These are phyloP conservation scores for Cepaea nemoralis DNA, from an alignment of 1,140 invertebrate genomes.

Conservation along the genomic window DNA sequence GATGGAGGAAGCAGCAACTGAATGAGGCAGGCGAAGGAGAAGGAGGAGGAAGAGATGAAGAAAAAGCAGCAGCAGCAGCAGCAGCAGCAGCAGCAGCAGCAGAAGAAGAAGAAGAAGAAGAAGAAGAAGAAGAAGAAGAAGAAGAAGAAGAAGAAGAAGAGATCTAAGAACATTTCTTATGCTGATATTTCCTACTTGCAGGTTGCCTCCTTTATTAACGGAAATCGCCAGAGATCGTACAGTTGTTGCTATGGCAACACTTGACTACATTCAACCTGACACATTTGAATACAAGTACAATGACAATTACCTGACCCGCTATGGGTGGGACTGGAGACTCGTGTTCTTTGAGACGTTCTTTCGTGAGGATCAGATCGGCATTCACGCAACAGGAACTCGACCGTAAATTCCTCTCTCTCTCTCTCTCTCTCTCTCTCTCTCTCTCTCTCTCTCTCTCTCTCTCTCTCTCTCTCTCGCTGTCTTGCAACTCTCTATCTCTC, in stretches of 20 bases:
- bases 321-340: constrained; percentile 64
- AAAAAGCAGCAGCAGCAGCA: too few species aligned
- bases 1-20: too few species aligned
- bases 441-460: neutral
- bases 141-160: too few species aligned
- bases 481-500: too few species aligned
- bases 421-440: neutral
- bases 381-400: constrained; percentile 26
- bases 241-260: constrained; percentile 73
- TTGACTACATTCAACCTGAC: constrained; percentile 58
- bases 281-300: constrained; percentile 55
- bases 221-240: constrained; percentile 89
- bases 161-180: too few species aligned
- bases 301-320: constrained; percentile 50
- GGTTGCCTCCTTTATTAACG: constrained; percentile 90
- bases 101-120: too few species aligned
- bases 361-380: constrained; percentile 47
- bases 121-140: too few species aligned
- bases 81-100: too few species aligned
- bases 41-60: too few species aligned
- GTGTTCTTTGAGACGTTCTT: constrained; percentile 64
- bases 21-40: too few species aligned
- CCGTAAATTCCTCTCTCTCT: constrained; percentile 31
- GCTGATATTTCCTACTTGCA: constrained; percentile 33
- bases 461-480: too few species aligned